Base-by-base conservation (phyloP, 2,888 invertebrate species). In the Xylota segnis region DNA sequence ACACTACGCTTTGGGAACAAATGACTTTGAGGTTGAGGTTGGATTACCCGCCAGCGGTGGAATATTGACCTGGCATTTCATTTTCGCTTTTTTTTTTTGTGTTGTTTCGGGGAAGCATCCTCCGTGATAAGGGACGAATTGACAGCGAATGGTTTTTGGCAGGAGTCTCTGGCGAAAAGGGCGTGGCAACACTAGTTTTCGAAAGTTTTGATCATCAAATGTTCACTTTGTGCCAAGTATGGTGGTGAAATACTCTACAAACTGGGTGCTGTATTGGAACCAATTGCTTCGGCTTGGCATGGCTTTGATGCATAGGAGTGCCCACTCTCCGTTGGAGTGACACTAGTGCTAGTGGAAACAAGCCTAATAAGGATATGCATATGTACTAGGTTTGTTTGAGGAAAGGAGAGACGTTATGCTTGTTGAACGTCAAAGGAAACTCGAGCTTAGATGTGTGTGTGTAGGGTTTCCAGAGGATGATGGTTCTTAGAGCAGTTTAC, bases 91-190 rank as follows among this genome's bases (percentile, higher is more conserved):
- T 58, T 37, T 82, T 59, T 16, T 40, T 18, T 52, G n/a, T n/a
- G n/a, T n/a, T n/a, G n/a, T n/a, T n/a, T n/a, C n/a, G n/a, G n/a
- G 12, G 14, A 70, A 45, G 52, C 52, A 75, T 75, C 23, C 32
- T 70, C 52, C 27, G 16, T 71, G 84, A 84, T 76, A 84, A 79
- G 79, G 58, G 40, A 18, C 32, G 72, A 77, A 77, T 79, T 71
- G 84, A 84, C 83, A 78, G 68, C 40, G 5, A 10, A 10, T 65
- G 71, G 16, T 84, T n/a, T n/a, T n/a, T 84, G 84, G 84, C 84
- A 79, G 45, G 34, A 50, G 75, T 59, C 45, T 66, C 52, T 16
- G 18, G n/a, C n/a, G n/a, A n/a, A 63, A 43, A 32, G 43, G 68
- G 78, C 65, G 78, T 74, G 56, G 59, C 58, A 77, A 54, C 56